Base-by-base conservation (phyloP, 35 echinoderm and acorn worm genomes). In the Apostichopus japonicus region DNA sequence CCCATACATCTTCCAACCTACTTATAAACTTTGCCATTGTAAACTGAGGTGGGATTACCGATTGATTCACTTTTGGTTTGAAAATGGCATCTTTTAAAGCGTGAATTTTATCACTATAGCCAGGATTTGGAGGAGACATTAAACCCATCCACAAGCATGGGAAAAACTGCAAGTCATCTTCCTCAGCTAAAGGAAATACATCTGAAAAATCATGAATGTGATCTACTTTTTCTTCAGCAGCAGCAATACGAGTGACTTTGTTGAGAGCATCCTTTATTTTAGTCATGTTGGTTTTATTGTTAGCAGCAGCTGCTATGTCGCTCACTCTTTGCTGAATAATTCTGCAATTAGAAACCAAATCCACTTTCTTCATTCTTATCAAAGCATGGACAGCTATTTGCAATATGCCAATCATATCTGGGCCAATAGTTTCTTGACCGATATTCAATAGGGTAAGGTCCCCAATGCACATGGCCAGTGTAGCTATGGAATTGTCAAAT, bases 1-100 rank as follows among this genome's bases (percentile, higher is more conserved):
- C 67, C 92, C 92, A 93, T 16, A 93, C 56, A 93, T 93, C 92
- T 19, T 6, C 5, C 53, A 93, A 25, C 54, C 80, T 72, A 8
- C 56, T 65, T 0, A 65, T 27, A 22, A 87, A 87, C 25, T 87
- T 87, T 21, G 16, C 19, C 13, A 87, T 11, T 23, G 53, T 87
- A 70, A 87, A 87, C 56, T n/a, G 84, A 17, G 56, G 5, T 4
- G n/a, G 2, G 5, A 55, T 24, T 27, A n/a, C 8, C 17, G 27
- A 27, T 83, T 25, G 55, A 19, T 59, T 21, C 23, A 21, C 56
- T 70, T 13, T 23, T 5, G 8, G 8, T 16, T 4, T 6, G 15
- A 87, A 62, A 5, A 87, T n/a, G 10, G 23, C 52, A 1, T 4
- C 23, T 44, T 87, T 87, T 5, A 87, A 57, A 22, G 23, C 5